Percentiles rank a stretch among this genome's conserved stretches.
Conservation (phyloP, 2,113 vertebrate genomes). For the Mystacornis crossleyi region DNA sequence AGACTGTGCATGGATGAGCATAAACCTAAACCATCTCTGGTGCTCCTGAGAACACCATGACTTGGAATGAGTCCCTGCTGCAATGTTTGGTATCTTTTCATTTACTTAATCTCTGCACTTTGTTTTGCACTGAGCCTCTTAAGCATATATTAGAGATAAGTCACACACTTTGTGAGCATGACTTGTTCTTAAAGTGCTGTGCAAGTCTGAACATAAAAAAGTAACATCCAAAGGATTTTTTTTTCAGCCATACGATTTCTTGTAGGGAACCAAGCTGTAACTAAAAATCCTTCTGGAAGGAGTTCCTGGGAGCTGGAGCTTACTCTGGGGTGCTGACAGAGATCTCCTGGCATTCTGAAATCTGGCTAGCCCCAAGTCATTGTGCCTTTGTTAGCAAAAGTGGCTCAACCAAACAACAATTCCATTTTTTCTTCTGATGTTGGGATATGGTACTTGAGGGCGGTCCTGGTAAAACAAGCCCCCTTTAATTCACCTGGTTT, state of each 20-base stretch:
- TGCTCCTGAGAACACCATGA: background rate
- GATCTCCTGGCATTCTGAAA: background rate
- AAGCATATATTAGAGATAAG: slow-evolving; percentile 17
- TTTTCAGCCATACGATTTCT: background rate
- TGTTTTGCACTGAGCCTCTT: background rate
- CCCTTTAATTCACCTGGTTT: background rate
- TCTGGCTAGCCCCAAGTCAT: background rate
- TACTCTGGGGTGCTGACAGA: background rate
- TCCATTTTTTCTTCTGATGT: background rate
- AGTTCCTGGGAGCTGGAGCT: background rate
- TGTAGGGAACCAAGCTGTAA: background rate
- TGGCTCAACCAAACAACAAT: background rate
- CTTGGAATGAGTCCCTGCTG: background rate
- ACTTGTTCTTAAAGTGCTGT: background rate
- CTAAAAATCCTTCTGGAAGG: background rate
- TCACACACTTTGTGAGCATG: background rate
- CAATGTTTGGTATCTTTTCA: background rate
- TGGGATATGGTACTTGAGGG: background rate
- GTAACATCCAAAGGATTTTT: background rate
- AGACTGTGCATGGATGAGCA: background rate
- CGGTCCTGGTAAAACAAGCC: background rate
- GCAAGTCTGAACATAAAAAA: background rate
- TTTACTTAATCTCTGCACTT: slow-evolving; percentile 30
- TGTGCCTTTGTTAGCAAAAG: background rate
- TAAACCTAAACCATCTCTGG: background rate